Base-by-base conservation (phyloP, 2,797 vertebrate species). In the Cossypha caffra region DNA sequence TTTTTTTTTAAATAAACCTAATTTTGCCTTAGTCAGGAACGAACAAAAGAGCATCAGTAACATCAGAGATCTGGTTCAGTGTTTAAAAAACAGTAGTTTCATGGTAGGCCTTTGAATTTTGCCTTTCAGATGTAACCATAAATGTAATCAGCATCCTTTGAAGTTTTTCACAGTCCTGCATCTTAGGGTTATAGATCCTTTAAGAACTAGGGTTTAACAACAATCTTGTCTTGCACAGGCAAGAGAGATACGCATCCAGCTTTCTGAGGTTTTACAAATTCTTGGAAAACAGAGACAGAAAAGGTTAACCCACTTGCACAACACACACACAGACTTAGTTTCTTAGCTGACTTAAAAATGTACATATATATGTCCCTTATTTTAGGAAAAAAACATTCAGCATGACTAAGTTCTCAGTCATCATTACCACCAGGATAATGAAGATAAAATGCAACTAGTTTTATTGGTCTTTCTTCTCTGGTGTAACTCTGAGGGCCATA, bases 61-160 rank as follows among this genome's bases (percentile, higher is more conserved):
- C 24, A 42, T 26, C 37, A 86, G 43, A 40, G 48, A 67, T 79
- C 26, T 90, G 62, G 11, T 29, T 66, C 40, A 63, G 31, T 59
- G 14, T 52, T 68, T 83, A 33, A 58, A 91, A 86, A 42, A 1
- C 3, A 52, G 57, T 47, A 28, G 26, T 90, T 92, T 81, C 10
- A 8, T 59, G n/a, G 31, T 47, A 75, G 51, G 28, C 52, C 62
- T 94, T 94, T 73, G 62, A 86, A 86, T 84, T 93, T 51, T 78
- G 16, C 25, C 25, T 78, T 68, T 73, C 54, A 71, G 67, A 81
- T 77, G 11, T 59, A 90, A 72, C 48, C 29, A 28, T 61, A 23
- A 95, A 73, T 43, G n/a, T 64, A 92, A 91, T 90, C 61, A 63
- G 63, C 33, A 45, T 67, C 58, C 79, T 96, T 94, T 97, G 90